Percentiles rank a stretch among this genome's conserved stretches.
Evolutionary conservation across 1,140 invertebrate species (phyloP).

Genomic region (Cryptotermes secundus): DNA sequence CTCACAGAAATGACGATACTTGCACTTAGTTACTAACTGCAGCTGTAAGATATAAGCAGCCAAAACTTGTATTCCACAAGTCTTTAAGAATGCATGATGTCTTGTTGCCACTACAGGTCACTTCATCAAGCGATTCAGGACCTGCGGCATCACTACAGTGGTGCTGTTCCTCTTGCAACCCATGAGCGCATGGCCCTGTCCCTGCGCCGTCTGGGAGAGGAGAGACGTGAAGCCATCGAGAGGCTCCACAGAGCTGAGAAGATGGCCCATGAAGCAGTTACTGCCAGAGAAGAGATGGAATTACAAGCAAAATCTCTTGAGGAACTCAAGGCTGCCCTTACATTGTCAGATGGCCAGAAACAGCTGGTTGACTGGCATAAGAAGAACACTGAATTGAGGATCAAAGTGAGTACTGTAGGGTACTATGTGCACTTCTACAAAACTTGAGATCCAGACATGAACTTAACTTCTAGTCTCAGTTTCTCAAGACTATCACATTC

Average conservation of each 20-base stretch:
- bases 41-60: too few species aligned
- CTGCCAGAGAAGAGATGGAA: conserved; percentile 27
- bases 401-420: conserved; percentile 36
- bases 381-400: conserved; percentile 38
- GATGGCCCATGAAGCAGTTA: conserved; percentile 36
- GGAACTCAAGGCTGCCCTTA: conserved; percentile 15
- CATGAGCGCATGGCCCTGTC: conserved; percentile 21
- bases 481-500: too few species aligned
- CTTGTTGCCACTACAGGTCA: neutral
- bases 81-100: too few species aligned
- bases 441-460: too few species aligned
- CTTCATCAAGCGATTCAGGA: conserved; percentile 29
- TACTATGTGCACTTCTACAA: too few species aligned
- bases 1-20: too few species aligned
- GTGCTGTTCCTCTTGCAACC: neutral
- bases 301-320: neutral
- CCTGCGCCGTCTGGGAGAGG: conserved; percentile 7
- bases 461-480: too few species aligned
- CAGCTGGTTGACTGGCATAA: conserved; percentile 37
- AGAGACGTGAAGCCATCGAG: conserved; percentile 18
- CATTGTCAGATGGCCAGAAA: neutral
- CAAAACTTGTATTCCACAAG: too few species aligned
- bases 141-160: conserved; percentile 26
- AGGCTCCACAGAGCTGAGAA: conserved; percentile 39
- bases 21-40: too few species aligned